Percentiles rank a stretch among this genome's conserved stretches.
phyloP scores from a whole-genome alignment of 2,113 vertebrate species.

The Orientallactaga bullata region DNA sequence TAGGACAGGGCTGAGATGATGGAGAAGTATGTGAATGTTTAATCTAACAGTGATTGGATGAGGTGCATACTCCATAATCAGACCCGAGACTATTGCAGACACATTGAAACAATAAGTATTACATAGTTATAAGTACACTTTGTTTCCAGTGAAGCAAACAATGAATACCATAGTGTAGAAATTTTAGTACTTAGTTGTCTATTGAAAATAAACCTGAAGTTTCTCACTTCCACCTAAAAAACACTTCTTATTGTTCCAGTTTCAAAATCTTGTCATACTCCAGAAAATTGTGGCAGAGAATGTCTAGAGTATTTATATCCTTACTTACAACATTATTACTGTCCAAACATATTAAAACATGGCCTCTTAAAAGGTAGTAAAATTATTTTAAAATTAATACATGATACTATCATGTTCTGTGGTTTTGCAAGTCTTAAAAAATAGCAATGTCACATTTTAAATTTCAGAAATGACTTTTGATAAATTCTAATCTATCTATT shows the following conservation, averaged over 20 bases:
- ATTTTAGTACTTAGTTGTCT: background rate
- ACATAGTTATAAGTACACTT: conserved; percentile 36
- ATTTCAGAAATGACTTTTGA: conserved; percentile 1
- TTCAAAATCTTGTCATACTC: conserved; percentile 18
- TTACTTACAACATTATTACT: background rate
- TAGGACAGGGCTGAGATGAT: background rate
- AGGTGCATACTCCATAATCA: background rate
- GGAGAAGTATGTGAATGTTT: background rate
- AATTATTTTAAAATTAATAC: background rate
- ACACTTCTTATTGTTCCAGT: conserved; percentile 13
- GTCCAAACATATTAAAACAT: background rate
- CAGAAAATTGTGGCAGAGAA: background rate
- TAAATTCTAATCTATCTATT: background rate
- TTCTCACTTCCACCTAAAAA: background rate
- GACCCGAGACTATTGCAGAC: background rate
- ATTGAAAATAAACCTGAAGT: conserved; percentile 39
- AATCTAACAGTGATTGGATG: background rate
- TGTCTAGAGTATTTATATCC: background rate
- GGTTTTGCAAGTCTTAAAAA: background rate
- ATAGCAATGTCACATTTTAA: background rate
- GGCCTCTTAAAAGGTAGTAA: background rate
- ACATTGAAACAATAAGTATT: background rate
- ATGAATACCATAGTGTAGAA: background rate
- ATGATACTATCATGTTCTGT: background rate
- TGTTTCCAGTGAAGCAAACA: background rate